These are phyloP conservation scores for Nephrotoma guestfalica DNA, from an alignment of 2,888 invertebrate genomes.

Conservation along the genomic window DNA sequence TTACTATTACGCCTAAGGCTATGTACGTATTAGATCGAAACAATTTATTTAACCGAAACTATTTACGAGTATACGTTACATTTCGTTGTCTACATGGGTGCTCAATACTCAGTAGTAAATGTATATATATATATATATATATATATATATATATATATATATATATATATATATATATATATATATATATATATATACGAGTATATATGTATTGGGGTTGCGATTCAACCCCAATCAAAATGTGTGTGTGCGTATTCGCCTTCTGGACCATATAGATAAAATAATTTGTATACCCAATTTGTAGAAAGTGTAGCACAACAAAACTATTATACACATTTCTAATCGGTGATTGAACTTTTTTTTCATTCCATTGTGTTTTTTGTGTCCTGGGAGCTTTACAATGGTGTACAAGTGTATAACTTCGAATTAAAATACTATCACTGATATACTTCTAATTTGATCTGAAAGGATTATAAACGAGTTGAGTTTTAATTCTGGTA, in stretches of 20 bases:
- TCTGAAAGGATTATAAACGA: neutral
- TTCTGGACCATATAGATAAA: neutral
- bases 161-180: neutral
- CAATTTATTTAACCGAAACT: neutral
- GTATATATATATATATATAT: neutral
- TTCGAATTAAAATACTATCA: neutral
- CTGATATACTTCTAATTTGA: neutral
- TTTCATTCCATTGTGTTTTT: neutral
- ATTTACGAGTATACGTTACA: neutral
- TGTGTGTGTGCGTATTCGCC: neutral
- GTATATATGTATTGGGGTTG: neutral
- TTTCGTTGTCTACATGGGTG: neutral
- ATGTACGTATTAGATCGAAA: neutral
- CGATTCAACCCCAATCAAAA: neutral
- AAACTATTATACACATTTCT: neutral
- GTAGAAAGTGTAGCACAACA: too few relatives aligned
- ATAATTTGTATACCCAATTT: neutral
- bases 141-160: neutral
- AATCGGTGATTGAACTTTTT: neutral
- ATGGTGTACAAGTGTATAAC: neutral
- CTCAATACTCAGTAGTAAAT: too few relatives aligned
- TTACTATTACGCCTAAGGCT: neutral
- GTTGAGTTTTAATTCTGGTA: neutral
- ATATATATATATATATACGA: neutral
- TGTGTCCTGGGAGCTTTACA: neutral